phyloP scores from a whole-genome alignment of 2,888 invertebrate species.

The Omphaloscelis lunosa region DNA sequence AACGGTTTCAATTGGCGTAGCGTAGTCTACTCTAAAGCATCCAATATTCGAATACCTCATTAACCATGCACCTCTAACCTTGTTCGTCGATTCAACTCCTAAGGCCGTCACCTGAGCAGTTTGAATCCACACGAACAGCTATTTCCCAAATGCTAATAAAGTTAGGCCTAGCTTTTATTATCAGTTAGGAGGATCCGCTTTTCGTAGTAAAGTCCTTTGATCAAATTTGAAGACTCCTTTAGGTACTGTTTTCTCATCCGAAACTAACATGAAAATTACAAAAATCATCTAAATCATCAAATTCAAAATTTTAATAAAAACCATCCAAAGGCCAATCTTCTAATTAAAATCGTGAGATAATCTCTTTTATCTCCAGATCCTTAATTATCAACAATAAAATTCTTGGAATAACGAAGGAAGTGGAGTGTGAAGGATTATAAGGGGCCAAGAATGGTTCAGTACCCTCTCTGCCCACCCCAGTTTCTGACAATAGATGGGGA shows the following conservation, averaged over 20 bases:
- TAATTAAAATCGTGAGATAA: conserved; percentile 84
- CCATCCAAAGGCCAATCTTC: conserved; percentile 41
- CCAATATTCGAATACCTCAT: neutral
- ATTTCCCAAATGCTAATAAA: no score
- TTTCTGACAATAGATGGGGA: conserved; percentile 56
- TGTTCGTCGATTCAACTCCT: neutral
- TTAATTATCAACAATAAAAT: conserved; percentile 87
- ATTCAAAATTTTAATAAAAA: conserved; percentile 10
- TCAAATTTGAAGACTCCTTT: neutral
- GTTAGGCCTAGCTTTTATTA: neutral
- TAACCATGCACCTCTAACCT: neutral
- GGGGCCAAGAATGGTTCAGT: conserved; percentile 77
- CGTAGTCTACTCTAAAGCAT: neutral
- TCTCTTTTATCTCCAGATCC: conserved; percentile 83
- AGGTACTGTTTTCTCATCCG: neutral
- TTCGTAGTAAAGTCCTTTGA: neutral
- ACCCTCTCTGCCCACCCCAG: conserved; percentile 72
- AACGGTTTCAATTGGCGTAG: neutral
- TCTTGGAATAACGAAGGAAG: conserved; percentile 79
- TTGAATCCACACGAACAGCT: no score
- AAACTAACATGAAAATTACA: neutral
- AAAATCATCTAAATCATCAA: neutral
- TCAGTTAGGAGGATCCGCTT: neutral
- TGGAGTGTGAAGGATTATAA: conserved; percentile 82
- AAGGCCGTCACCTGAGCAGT: neutral